Evolutionary conservation across 2,888 invertebrate genomes (phyloP).

Genomic region (Rotaria magnacalcarata): DNA sequence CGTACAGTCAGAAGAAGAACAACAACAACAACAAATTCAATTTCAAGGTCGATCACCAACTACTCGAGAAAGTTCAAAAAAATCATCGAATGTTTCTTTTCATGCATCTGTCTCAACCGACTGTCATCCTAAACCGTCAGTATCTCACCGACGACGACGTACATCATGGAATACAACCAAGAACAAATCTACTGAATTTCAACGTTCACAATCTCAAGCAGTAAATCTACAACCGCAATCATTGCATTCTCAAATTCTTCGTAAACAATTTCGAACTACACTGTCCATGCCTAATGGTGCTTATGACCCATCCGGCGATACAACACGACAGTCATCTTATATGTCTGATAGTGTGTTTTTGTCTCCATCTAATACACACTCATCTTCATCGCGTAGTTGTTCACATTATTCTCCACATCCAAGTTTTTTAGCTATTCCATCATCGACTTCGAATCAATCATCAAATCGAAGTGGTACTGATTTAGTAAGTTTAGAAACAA

Average conservation of each 20-base stretch:
- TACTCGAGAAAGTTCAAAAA: neutral
- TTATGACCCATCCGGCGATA: neutral
- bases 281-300: neutral
- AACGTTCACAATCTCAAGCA: neutral
- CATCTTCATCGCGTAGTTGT: neutral
- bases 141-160: neutral
- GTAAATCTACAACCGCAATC: neutral
- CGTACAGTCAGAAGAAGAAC: neutral
- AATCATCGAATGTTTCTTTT: neutral
- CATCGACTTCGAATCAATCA: neutral
- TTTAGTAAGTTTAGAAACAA: neutral
- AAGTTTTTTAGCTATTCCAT: neutral
- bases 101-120: neutral
- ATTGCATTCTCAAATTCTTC: slow-evolving; percentile 7
- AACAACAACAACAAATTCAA: neutral
- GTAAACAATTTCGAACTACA: neutral
- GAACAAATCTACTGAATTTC: neutral
- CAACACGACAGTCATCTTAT: neutral
- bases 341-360: neutral
- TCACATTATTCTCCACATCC: neutral
- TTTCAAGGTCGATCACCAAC: neutral
- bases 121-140: neutral
- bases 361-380: neutral
- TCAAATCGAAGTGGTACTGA: neutral
- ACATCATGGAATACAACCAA: neutral